phyloP scores from a whole-genome alignment of 2,797 vertebrate genomes.

The Anolis apletophallus region DNA sequence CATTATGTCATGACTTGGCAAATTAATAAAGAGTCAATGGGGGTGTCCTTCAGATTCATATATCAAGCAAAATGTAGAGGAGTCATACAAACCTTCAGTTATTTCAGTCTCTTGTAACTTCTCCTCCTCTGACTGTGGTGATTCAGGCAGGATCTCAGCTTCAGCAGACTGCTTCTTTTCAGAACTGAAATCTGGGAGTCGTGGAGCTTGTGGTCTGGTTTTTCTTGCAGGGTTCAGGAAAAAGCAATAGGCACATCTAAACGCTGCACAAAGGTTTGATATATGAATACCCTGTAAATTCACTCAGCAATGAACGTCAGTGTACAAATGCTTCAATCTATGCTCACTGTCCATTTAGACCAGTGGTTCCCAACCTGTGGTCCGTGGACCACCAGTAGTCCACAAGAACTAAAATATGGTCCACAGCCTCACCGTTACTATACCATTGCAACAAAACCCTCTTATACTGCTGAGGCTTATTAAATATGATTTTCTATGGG shows the following conservation, averaged over 20 bases:
- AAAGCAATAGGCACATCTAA: slow-evolving; percentile 98
- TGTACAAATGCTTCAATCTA: neutral
- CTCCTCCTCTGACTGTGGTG: slow-evolving; percentile 61
- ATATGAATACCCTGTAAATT: slow-evolving; percentile 57
- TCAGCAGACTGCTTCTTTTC: slow-evolving; percentile 79
- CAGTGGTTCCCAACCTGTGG: too few relatives aligned
- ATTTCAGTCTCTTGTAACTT: slow-evolving; percentile 70
- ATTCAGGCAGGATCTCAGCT: slow-evolving; percentile 52
- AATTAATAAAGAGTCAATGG: neutral
- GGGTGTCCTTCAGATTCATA: neutral
- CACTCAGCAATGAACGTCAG: slow-evolving; percentile 20
- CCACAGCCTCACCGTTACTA: too few relatives aligned
- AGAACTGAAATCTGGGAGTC: slow-evolving; percentile 85
- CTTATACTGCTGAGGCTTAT: too few relatives aligned
- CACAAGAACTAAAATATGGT: too few relatives aligned
- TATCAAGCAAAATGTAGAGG: neutral
- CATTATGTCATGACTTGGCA: neutral
- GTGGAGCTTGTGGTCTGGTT: slow-evolving; percentile 93
- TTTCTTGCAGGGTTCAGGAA: slow-evolving; percentile 97
- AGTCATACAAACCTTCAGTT: slow-evolving; percentile 69
- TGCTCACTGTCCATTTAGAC: neutral
- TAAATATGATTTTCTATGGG: too few relatives aligned
- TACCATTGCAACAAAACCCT: too few relatives aligned
- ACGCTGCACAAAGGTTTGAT: slow-evolving; percentile 82
- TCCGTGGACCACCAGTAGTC: too few relatives aligned